Conservation (phyloP, 2,113 vertebrate species). For the Ivindomyrus marchei region DNA sequence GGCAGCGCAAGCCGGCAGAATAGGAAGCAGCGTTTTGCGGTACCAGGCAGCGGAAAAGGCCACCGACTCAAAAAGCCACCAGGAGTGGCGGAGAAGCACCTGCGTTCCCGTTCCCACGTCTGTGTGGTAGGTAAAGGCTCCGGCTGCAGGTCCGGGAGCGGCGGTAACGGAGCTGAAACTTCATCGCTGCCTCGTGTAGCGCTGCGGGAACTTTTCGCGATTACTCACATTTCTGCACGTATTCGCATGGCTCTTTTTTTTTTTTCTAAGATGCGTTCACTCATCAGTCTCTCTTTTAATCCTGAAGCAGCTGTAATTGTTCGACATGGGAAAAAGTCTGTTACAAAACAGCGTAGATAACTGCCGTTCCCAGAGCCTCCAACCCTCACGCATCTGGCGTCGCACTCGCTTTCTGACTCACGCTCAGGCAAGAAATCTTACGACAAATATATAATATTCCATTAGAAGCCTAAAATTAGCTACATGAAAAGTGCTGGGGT, state of each 20-base stretch:
- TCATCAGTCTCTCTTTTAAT: not conserved
- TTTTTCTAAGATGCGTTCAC: not conserved
- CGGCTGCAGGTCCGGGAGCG: not conserved
- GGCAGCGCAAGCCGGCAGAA: not conserved
- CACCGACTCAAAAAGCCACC: not conserved
- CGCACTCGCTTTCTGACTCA: too few species aligned
- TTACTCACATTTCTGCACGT: not conserved
- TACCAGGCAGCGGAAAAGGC: not conserved
- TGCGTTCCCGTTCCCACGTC: not conserved
- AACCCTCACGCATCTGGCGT: too few species aligned
- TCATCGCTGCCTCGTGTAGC: not conserved
- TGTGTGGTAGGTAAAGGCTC: not conserved
- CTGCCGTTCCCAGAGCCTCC: not conserved
- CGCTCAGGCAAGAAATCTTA: too few species aligned
- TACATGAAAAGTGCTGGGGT: not conserved
- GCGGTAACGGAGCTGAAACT: not conserved
- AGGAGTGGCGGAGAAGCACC: not conserved
- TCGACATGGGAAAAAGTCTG: not conserved
- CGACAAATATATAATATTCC: not conserved
- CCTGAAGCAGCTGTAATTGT: not conserved
- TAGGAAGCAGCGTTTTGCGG: not conserved
- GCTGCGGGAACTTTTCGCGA: not conserved
- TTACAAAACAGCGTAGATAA: not conserved
- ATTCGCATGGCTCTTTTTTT: not conserved
- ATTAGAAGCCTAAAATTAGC: not conserved